Base-by-base conservation (phyloP, 1,140 invertebrate genomes). In the Drosophila hydei region DNA sequence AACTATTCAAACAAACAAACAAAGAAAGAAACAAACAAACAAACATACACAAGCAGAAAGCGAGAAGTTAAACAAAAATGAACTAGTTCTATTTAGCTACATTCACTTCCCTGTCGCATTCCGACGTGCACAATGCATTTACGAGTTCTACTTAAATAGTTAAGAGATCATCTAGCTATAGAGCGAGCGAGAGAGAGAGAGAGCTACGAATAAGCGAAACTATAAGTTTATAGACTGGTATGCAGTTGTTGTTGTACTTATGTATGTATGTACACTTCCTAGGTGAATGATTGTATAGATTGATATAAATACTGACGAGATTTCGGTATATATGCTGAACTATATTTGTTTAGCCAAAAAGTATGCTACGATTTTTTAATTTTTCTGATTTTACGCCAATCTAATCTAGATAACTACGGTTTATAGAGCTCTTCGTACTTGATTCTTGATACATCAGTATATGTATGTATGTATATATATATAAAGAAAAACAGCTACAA, bases 231-330 rank as follows among this genome's bases (percentile, higher is more conserved):
- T 3, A 16, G 9, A 27, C 54, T 43, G n/a, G 38, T 56, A 42
- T 42, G 52, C 38, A 25, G 52, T 42, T 42, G 21, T 42, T 56
- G 54, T 56, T 42, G 38, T 43, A 27, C 54, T 56, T 56, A 56
- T 56, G 54, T 43, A 56, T 42, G 38, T 27, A 56, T 56, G 54
- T 56, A 56, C 14, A 12, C 27, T 42, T 18, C 21, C 14, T 27
- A 43, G 21, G 16, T 43, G 21, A n/a, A 1, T 54, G 6, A 42
- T n/a, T 16, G 23, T 42, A 42, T 8, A 18, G 7, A 18, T 36
- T 11, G 2, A 36, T 1, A 36, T n/a, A 50, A 8, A 50, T 19
- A 11, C 4, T 8, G 4, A 4, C 19, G 42, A 3, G 19, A 21
- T 19, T 43, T 18, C 5, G 18, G 3, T 1, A 40, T 14, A 40